Base-by-base conservation (phyloP, 2,113 vertebrate genomes). In the Malurus alboscapulatus region DNA sequence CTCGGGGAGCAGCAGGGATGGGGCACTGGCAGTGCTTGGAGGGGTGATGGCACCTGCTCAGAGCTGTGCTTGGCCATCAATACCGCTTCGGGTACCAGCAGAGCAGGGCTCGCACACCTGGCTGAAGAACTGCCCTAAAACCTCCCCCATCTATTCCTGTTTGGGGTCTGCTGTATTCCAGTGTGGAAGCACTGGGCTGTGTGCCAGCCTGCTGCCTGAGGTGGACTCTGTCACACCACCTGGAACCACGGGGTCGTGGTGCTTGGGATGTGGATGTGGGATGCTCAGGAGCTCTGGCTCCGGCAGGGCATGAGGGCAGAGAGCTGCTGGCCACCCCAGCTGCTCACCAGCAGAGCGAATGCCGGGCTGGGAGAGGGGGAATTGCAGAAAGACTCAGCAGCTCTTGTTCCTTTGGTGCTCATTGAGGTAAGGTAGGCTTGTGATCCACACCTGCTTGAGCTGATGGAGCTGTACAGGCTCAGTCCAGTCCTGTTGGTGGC, bases 1-100 rank as follows among this genome's bases (percentile, higher is more conserved):
- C 65, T 32, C 0, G 0, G 54, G 61, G 40, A 50, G 30, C 12
- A 1, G 77, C 81, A 7, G 84, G 67, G 78, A 7, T 3, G 21
- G 53, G 80, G 55, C 22, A 0, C 0, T 0, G 0, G 55, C 2
- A 1, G 12, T 32, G 38, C 54, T 25, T 1, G 38, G 21, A 32
- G 29, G 63, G 79, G 8, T 0, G 24, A 55, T 34, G 58, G 10
- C 12, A 22, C 1, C 2, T 12, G 57, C 55, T 12, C 17, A 4
- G 21, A 14, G 45, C 14, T 2, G 7, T 14, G 44, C 62, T 51
- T 10, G 14, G 4, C 65, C 22, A 30, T 14, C 42, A 48, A 58
- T 17, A 4, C 65, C 14, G 36, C 76, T 9, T 17, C 0, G 0
- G 3, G 47, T 15, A 7, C 5, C 14, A 17, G 5, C n/a, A 47